Percentiles rank a stretch among this genome's conserved stretches.
Evolutionary conservation across 2,797 vertebrate species (phyloP).

Genomic region (Gobionotothen gibberifrons): DNA sequence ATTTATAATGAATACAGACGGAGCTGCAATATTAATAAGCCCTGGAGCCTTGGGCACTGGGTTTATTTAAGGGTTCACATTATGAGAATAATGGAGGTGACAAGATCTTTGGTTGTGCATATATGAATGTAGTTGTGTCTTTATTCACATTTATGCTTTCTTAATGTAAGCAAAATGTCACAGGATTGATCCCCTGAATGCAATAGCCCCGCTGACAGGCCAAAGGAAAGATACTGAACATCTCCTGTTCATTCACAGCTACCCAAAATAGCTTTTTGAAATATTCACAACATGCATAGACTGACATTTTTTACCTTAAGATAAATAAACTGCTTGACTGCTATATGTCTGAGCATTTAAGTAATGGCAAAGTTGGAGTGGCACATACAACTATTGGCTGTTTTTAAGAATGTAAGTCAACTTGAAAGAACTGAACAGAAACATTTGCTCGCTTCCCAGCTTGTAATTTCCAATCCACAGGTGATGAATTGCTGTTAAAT

Average conservation of each 20-base stretch:
- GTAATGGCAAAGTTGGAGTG: slow-evolving; percentile 31
- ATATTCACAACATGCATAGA: too few species aligned
- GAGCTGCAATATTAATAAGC: slow-evolving; percentile 84
- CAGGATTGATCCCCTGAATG: slow-evolving; percentile 27
- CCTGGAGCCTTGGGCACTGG: slow-evolving; percentile 65
- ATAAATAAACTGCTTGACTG: too few species aligned
- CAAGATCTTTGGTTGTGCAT: slow-evolving; percentile 38
- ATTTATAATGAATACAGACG: slow-evolving; percentile 84
- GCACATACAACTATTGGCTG: slow-evolving; percentile 28
- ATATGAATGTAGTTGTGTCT: slow-evolving; percentile 40
- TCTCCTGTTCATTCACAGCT: too few species aligned
- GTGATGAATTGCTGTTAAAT: slow-evolving; percentile 59
- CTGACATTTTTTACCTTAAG: too few species aligned
- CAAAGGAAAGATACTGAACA: slow-evolving; percentile 10
- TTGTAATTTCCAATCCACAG: slow-evolving; percentile 45
- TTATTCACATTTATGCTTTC: slow-evolving; percentile 46
- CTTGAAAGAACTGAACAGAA: slow-evolving; percentile 48
- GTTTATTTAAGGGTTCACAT: slow-evolving; percentile 82
- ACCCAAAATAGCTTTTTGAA: too few species aligned
- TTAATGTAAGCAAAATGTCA: slow-evolving; percentile 30
- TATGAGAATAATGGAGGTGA: slow-evolving; percentile 73
- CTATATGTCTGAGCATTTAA: slow-evolving; percentile 32
- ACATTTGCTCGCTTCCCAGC: slow-evolving; percentile 26
- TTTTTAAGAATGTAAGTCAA: slow-evolving; percentile 48
- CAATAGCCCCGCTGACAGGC: not conserved